These are phyloP conservation scores for Stichodactyla helianthus DNA, from an alignment of 64 coral and sea anemone species.

Conservation along the genomic window DNA sequence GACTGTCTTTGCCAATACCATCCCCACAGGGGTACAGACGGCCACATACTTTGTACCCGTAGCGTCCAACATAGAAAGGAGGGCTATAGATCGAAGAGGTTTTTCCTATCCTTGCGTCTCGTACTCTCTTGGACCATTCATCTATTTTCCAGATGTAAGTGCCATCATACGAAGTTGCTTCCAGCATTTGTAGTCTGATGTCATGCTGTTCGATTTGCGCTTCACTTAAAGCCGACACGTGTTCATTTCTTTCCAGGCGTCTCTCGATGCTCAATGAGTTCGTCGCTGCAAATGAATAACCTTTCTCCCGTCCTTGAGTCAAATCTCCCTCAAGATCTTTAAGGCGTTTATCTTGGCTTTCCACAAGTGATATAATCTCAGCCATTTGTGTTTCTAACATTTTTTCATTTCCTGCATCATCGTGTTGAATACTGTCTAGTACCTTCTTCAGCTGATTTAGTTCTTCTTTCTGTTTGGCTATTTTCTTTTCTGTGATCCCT, in stretches of 20 bases:
- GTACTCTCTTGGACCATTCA: constrained; percentile 10
- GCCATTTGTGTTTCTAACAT: not conserved
- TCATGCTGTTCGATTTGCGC: constrained; percentile 32
- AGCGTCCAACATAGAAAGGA: constrained; percentile 31
- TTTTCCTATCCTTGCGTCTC: not conserved
- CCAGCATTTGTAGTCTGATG: constrained; percentile 35
- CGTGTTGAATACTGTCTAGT: not conserved
- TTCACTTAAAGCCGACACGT: constrained; percentile 26
- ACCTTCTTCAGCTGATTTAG: not conserved
- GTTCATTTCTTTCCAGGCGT: constrained; percentile 28
- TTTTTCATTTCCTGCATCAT: not conserved
- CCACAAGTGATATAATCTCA: not conserved
- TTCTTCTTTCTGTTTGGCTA: not conserved
- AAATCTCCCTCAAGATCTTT: not conserved
- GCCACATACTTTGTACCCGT: constrained; percentile 35
- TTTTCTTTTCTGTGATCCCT: not conserved
- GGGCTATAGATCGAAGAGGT: constrained; percentile 26
- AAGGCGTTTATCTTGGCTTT: not conserved
- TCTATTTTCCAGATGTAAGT: constrained; percentile 55
- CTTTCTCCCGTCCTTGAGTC: not conserved
- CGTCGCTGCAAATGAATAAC: not conserved
- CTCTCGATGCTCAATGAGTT: not conserved
- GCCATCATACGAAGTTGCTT: constrained; percentile 41
- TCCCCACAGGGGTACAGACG: constrained; percentile 35
- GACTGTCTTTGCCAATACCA: constrained; percentile 35